Base-by-base conservation (phyloP, 2,888 invertebrate genomes). In the Nyleta sp. region DNA sequence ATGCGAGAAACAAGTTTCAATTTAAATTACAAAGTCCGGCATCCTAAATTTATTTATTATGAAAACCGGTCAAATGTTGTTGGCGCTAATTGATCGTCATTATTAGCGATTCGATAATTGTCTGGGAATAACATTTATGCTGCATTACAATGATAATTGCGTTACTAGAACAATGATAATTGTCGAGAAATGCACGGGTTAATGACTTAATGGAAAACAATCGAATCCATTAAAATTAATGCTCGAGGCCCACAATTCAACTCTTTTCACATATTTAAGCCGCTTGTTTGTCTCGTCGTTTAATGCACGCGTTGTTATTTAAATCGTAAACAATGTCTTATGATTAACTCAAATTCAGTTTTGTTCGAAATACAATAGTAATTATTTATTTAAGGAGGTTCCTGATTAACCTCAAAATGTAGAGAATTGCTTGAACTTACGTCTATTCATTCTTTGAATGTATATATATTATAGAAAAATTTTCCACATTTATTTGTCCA, bases 71-170 rank as follows among this genome's bases (percentile, higher is more conserved):
- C 40, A 22, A 48, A 31, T n/a, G 8, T 38, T 35, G 28, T 31
- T 44, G 15, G 13, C 35, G 46, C n/a, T 53, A 71, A 71, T 60
- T 71, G 60, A 1, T 35, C 52, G 42, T 60, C 24, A 53, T 44
- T 42, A 71, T 71, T 60, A 60, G 17, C 44, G 35, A 52, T 60
- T 60, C 35, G 31, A 60, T 60, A 60, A 71, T 59, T 24, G 44
- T 71, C 42, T 44, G 7, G 35, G 48, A n/a, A 60, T 71, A 60
- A 71, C 35, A 60, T 52, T 71, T 53, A 52, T 35, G 18, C 33
- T 22, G 10, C 44, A 71, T 52, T 60, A 60, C 31, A 44, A 40
- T 60, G 35, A 44, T 70, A 50, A 60, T 60, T 52, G 57, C 18
- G 24, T 55, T 68, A 35, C 40, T 68, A 50, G 38, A 38, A 38